Percentiles rank a stretch among this genome's conserved stretches.
phyloP scores from a whole-genome alignment of 2,888 invertebrate genomes.

The Synergus itoensis region DNA sequence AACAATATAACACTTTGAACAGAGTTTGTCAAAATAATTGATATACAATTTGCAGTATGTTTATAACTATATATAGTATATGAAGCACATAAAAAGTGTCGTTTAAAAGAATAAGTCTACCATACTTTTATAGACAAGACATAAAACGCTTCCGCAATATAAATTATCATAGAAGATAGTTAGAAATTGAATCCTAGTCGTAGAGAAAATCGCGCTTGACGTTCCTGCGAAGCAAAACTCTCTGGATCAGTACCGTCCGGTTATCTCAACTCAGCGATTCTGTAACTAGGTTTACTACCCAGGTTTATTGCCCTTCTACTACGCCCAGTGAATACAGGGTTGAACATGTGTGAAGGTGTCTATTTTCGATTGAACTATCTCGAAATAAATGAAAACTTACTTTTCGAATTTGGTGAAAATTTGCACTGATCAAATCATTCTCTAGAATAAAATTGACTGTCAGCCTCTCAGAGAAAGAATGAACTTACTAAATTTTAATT shows the following conservation, averaged over 20 bases:
- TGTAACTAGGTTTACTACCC: conserved; percentile 40
- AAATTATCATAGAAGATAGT: neutral
- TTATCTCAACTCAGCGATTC: conserved; percentile 37
- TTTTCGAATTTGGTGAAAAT: conserved; percentile 15
- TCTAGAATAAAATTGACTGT: neutral
- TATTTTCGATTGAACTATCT: conserved; percentile 28
- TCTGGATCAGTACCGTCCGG: conserved; percentile 33
- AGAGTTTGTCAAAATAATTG: neutral
- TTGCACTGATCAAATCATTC: neutral
- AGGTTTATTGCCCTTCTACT: conserved; percentile 39
- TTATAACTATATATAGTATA: neutral
- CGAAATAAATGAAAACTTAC: conserved; percentile 6
- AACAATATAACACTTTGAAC: too few species aligned
- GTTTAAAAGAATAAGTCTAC: neutral
- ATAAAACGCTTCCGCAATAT: neutral
- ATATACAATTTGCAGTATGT: too few species aligned
- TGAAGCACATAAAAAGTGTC: neutral
- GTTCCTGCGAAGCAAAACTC: conserved; percentile 7
- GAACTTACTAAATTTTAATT: neutral
- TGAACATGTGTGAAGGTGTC: conserved; percentile 27
- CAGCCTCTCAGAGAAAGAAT: neutral
- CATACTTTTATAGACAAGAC: neutral
- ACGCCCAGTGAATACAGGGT: conserved; percentile 30
- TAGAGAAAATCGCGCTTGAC: conserved; percentile 18
- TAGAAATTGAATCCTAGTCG: conserved; percentile 14